A percentile compares a stretch with the other conserved stretches of the same genome.
Evolutionary conservation across 2,888 invertebrate genomes (phyloP).

Genomic region (Loripinus fragilis): DNA sequence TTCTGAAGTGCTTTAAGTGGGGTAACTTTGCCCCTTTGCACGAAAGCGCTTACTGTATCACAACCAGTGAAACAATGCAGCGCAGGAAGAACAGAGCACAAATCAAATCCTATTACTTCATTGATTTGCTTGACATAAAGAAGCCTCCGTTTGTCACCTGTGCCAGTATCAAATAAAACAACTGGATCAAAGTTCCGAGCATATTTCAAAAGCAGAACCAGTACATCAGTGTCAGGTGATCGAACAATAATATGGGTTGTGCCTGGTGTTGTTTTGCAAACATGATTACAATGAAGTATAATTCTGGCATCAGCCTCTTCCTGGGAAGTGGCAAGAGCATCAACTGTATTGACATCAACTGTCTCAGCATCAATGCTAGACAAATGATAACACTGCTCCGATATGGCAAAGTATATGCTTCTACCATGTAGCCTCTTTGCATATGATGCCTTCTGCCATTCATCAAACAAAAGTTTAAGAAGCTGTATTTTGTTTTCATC

Average conservation of each 20-base stretch:
- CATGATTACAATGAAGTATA: conserved; percentile 24
- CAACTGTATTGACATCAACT: neutral
- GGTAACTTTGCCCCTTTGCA: conserved; percentile 22
- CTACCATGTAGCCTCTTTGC: conserved; percentile 9
- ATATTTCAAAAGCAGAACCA: conserved; percentile 34
- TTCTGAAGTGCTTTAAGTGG: neutral
- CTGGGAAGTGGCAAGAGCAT: conserved; percentile 24
- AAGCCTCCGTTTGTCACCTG: conserved; percentile 15
- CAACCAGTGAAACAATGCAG: conserved; percentile 18
- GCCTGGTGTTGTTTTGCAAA: neutral
- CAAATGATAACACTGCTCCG: conserved; percentile 22
- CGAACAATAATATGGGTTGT: conserved; percentile 31
- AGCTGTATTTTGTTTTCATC: conserved; percentile 40
- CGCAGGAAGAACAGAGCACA: conserved; percentile 20
- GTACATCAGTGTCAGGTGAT: conserved; percentile 52
- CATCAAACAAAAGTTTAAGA: conserved; percentile 14
- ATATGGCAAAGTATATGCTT: conserved; percentile 4
- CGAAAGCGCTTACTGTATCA: conserved; percentile 39
- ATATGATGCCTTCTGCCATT: conserved; percentile 18
- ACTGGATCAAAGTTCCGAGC: neutral
- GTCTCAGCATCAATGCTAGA: conserved; percentile 16
- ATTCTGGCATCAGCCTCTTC: conserved; percentile 45
- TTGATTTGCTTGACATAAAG: conserved; percentile 19
- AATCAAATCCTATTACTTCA: neutral
- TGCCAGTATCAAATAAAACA: conserved; percentile 31